phyloP scores from a whole-genome alignment of 2,888 invertebrate species.

The Lasioglossum pauxillum region DNA sequence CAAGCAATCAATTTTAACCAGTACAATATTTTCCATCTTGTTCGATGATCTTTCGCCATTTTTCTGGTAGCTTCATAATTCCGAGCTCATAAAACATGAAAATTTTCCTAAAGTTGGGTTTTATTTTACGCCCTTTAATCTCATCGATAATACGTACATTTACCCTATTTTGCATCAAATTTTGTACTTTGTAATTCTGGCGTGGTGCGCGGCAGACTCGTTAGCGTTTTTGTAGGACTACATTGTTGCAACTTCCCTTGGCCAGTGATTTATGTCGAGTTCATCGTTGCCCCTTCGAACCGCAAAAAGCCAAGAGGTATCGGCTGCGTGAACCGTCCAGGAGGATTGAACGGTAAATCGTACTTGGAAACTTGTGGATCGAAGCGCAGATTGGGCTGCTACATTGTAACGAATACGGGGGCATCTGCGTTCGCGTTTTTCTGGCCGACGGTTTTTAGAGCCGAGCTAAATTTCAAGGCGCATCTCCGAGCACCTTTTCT shows the following conservation, averaged over 20 bases:
- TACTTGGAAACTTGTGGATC: slow-evolving; percentile 67
- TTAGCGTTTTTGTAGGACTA: slow-evolving; percentile 26
- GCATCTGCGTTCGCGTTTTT: slow-evolving; percentile 47
- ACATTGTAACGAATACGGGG: slow-evolving; percentile 55
- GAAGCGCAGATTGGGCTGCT: slow-evolving; percentile 43
- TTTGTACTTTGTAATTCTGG: background rate
- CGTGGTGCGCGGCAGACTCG: slow-evolving; percentile 2
- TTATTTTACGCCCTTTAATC: no score
- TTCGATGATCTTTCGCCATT: no score
- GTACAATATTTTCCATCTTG: no score
- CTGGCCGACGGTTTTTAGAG: slow-evolving; percentile 37
- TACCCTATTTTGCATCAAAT: background rate
- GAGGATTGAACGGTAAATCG: slow-evolving; percentile 70
- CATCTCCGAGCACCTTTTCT: slow-evolving; percentile 20
- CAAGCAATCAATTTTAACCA: no score
- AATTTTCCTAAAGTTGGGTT: no score
- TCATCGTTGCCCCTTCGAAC: slow-evolving; percentile 37
- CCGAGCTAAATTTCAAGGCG: slow-evolving; percentile 44
- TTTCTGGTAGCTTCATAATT: no score
- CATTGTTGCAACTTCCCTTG: background rate
- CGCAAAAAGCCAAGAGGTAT: slow-evolving; percentile 57
- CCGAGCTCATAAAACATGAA: no score
- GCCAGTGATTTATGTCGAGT: slow-evolving; percentile 16
- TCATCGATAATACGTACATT: no score
- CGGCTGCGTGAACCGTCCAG: slow-evolving; percentile 45